Evolutionary conservation across 1,140 invertebrate genomes (phyloP).

Genomic region (Capitella teleta): DNA sequence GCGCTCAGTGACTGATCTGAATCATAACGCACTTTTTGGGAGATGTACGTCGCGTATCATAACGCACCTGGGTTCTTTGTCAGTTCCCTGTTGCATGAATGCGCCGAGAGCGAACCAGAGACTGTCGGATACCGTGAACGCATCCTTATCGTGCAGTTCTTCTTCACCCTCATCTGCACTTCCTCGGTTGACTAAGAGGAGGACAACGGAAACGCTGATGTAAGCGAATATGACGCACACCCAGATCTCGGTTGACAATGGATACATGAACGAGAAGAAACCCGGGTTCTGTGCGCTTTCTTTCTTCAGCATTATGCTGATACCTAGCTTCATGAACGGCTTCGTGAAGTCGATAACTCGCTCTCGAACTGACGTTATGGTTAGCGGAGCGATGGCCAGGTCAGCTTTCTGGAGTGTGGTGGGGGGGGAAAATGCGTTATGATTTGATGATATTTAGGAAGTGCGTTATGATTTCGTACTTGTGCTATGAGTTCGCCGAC

Average conservation of each 20-base stretch:
- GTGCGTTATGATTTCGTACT: too few relatives aligned
- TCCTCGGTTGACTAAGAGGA: constrained; percentile 84
- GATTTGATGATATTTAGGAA: too few relatives aligned
- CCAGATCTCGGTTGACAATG: constrained; percentile 93
- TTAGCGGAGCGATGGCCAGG: constrained; percentile 23
- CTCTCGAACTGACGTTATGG: constrained; percentile 21
- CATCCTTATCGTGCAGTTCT: constrained; percentile 53
- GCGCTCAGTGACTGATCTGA: too few relatives aligned
- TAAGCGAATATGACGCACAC: constrained; percentile 73
- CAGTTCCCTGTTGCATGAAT: constrained; percentile 97
- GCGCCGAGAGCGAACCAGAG: constrained; percentile 82
- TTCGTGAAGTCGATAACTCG: constrained; percentile 22
- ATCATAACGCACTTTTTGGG: too few relatives aligned
- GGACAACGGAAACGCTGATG: constrained; percentile 70
- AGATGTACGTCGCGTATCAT: too few relatives aligned
- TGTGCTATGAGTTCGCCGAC: constrained; percentile 84
- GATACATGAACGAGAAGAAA: constrained; percentile 83
- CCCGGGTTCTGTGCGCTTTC: constrained; percentile 43
- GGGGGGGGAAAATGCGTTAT: too few relatives aligned
- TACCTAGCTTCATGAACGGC: constrained; percentile 26
- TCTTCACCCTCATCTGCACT: constrained; percentile 85
- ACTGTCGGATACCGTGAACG: constrained; percentile 92
- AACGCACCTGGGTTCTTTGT: constrained; percentile 84
- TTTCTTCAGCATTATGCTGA: constrained; percentile 26
- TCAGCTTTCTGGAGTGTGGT: constrained; percentile 20